These are phyloP conservation scores for Alaudala cheleensis DNA, from an alignment of 2,113 vertebrate species.

Conservation along the genomic window DNA sequence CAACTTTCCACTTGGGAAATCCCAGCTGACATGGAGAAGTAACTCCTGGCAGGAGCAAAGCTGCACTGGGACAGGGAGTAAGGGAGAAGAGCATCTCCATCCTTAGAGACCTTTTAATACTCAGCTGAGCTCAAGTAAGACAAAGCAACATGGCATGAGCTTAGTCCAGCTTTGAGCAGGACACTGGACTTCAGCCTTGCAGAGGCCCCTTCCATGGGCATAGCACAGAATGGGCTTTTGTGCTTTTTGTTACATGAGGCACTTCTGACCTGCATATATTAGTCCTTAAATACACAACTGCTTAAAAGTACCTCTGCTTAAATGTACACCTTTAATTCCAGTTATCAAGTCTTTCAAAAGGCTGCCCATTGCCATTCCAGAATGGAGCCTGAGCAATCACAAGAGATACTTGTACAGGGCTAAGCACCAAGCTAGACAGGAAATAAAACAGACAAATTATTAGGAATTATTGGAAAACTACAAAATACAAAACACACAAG, in stretches of 20 bases:
- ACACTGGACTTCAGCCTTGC: background rate
- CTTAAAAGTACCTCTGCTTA: background rate
- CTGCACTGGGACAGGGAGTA: background rate
- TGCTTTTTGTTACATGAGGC: background rate
- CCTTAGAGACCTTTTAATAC: background rate
- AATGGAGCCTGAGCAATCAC: background rate
- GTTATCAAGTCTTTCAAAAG: background rate
- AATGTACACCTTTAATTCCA: background rate
- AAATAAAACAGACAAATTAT: background rate
- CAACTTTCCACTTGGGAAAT: background rate
- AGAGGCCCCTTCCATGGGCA: background rate
- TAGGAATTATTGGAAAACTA: background rate
- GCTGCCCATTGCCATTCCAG: background rate
- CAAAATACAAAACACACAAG: background rate
- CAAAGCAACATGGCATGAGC: background rate
- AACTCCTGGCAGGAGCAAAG: background rate
- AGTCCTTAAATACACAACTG: background rate
- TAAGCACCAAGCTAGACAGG: background rate
- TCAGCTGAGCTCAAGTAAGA: background rate
- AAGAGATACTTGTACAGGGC: background rate
- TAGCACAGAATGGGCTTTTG: background rate
- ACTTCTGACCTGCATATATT: background rate
- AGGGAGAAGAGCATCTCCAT: background rate
- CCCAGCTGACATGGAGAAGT: fast-evolving
- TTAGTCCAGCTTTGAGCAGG: background rate